Evolutionary conservation across 2,113 vertebrate genomes (phyloP).

Genomic region (Bufo bufo): DNA sequence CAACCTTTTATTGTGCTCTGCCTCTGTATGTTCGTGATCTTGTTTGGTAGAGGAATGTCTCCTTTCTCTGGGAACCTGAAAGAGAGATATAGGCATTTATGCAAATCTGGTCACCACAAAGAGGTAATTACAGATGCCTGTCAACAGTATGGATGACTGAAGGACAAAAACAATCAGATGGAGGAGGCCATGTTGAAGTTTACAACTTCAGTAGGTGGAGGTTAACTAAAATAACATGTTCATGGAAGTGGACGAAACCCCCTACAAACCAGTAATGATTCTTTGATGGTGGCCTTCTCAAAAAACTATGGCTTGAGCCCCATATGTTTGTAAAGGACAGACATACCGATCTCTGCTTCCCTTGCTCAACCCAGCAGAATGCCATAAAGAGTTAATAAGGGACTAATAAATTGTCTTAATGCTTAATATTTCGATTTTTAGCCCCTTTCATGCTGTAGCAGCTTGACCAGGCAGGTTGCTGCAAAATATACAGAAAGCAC

Average conservation of each 20-base stretch:
- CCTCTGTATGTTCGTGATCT: slow-evolving; percentile 87
- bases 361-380: too few species aligned
- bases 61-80: slow-evolving; percentile 92
- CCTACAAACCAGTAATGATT: neutral
- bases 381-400: neutral
- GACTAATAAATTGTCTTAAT: neutral
- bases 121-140: neutral
- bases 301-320: neutral
- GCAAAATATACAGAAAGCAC: neutral
- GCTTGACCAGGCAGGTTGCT: slow-evolving; percentile 4
- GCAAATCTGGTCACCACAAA: neutral
- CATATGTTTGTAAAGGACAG: too few species aligned
- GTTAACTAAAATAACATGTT: neutral
- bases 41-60: slow-evolving; percentile 84
- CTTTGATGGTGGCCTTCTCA: neutral
- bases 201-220: too few species aligned
- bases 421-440: neutral
- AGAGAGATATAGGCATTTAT: neutral
- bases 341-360: too few species aligned
- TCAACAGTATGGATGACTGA: neutral
- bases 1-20: slow-evolving; percentile 96
- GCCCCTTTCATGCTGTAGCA: neutral
- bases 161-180: neutral
- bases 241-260: neutral
- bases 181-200: neutral